A percentile compares a stretch with the other conserved stretches of the same genome.
Evolutionary conservation across 2,888 invertebrate genomes (phyloP).

Genomic region (Drosophila yooni): DNA sequence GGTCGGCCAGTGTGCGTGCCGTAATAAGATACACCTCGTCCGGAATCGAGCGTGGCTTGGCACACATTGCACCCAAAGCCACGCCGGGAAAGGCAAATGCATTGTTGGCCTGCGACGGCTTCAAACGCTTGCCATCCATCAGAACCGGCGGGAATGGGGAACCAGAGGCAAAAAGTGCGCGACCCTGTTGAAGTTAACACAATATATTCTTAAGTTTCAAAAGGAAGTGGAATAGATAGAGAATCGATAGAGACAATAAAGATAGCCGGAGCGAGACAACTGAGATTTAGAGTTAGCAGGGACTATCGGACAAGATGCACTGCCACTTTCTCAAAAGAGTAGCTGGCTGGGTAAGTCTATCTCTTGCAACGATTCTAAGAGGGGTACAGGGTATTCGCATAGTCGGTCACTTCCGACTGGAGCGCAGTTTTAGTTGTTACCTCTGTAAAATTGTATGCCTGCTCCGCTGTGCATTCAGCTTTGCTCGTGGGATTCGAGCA

Average conservation of each 20-base stretch:
- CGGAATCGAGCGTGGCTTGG: slow-evolving; percentile 34
- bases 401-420: neutral
- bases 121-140: slow-evolving; percentile 54
- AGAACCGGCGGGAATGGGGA: slow-evolving; percentile 68
- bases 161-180: slow-evolving; percentile 60
- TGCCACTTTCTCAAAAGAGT: neutral
- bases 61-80: slow-evolving; percentile 37
- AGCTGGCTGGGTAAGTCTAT: neutral
- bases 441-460: slow-evolving; percentile 62
- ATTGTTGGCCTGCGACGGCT: slow-evolving; percentile 65
- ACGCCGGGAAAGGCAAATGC: slow-evolving; percentile 66
- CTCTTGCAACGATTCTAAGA: neutral
- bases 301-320: neutral
- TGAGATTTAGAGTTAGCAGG: neutral
- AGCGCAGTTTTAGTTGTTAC: slow-evolving; percentile 22
- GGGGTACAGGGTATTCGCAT: neutral
- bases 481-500: slow-evolving; percentile 70
- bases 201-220: neutral
- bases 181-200: slow-evolving; percentile 47
- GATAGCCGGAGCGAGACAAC: neutral
- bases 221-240: too few species aligned
- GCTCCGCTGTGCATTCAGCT: slow-evolving; percentile 66
- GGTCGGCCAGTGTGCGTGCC: slow-evolving; percentile 54
- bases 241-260: neutral
- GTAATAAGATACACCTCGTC: slow-evolving; percentile 50